Conservation (phyloP, 2,113 vertebrate genomes). For the Ibidorhyncha struthersii region DNA sequence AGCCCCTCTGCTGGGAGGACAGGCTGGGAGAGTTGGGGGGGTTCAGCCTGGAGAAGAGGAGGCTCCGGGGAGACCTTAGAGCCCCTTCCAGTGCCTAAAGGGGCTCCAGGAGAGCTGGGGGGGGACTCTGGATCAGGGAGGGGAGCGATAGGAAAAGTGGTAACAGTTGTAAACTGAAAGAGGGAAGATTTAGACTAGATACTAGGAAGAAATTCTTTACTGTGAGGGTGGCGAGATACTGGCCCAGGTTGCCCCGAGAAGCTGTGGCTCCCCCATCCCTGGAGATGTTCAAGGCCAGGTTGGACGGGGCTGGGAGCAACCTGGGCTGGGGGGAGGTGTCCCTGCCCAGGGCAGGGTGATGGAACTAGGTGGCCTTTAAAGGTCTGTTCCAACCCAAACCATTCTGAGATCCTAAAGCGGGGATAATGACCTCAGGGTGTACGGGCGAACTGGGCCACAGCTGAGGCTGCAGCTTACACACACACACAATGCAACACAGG, state of each 20-base stretch:
- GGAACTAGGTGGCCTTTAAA: neutral
- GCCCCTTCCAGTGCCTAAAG: neutral
- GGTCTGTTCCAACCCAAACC: too few species aligned
- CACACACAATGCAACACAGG: neutral
- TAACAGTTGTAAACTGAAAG: neutral
- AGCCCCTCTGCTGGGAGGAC: neutral
- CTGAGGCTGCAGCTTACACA: neutral
- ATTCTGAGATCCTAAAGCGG: rapidly evolving
- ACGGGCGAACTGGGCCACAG: neutral
- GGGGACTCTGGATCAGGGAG: neutral
- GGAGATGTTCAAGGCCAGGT: neutral
- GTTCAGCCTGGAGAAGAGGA: neutral
- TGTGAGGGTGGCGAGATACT: too few species aligned
- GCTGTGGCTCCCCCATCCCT: neutral
- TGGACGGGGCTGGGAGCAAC: neutral
- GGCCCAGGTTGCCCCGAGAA: neutral
- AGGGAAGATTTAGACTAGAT: neutral
- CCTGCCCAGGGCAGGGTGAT: neutral
- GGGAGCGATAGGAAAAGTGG: neutral
- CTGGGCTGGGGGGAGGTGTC: neutral
- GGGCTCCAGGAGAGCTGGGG: neutral
- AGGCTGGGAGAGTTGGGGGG: neutral
- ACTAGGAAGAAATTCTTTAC: rapidly evolving
- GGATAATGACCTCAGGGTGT: neutral
- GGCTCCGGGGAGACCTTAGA: neutral